Base-by-base conservation (phyloP, 1,140 invertebrate species). In the Drosophila ohnishii region DNA sequence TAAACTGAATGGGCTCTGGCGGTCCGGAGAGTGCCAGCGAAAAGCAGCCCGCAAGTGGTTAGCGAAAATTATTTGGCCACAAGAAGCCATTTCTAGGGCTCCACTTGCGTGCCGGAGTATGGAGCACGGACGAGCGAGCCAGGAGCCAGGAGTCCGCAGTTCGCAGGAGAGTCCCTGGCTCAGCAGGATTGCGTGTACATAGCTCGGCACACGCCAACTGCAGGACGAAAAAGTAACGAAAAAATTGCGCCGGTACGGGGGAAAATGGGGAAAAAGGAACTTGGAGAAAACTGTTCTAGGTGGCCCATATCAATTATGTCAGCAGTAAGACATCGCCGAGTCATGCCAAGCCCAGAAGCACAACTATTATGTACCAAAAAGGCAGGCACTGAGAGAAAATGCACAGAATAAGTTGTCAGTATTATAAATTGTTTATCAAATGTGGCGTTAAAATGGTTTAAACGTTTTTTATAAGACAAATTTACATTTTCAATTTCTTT, bases 231-330 rank as follows among this genome's bases (percentile, higher is more conserved):
- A 37, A 25, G 32, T 53, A 55, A 47, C 25, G 35, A 56, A 48
- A 48, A 48, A 42, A 42, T 65, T 53, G 13, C 14, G 19, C 22
- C 13, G 19, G 32, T 55, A n/a, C 8, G 34, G 42, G 34, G 30
- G 37, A 16, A 32, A 19, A 5, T 50, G 30, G 42, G 16, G 22
- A 42, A 35, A 64, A 16, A 56, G 59, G 19, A 55, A 75, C 60
- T 44, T n/a, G 55, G 40, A 47, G 55, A 60, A 67, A 55, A 76
- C 73, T 56, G 62, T 67, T 50, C 63, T 67, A 76, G 73, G 42
- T 73, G 76, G 66, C 59, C 65, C 72, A 84, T 88, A 89, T 88
- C 85, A 89, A 88, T 88, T 88, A 88, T 88, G 84, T 89, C 84
- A 89, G 85, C 84, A 77, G 39, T 72, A 65, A 57, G 67, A 79